phyloP scores from a whole-genome alignment of 2,113 vertebrate species.

The Reinhardtius hippoglossoides region DNA sequence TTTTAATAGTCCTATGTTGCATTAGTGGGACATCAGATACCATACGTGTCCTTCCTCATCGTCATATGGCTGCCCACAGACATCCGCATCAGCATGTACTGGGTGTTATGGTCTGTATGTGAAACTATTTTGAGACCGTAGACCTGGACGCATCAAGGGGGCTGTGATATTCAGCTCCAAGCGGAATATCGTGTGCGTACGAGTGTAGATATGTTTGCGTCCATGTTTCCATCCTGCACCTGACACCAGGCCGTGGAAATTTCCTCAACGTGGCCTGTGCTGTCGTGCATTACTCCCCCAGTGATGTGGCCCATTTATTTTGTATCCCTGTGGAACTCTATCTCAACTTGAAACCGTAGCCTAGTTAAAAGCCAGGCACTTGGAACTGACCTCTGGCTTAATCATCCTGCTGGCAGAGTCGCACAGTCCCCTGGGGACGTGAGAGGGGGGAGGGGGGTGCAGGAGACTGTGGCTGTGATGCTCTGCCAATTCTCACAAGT shows the following conservation, averaged over 20 bases:
- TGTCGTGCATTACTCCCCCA: not conserved
- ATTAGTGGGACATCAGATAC: constrained; percentile 32
- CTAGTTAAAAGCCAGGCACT: constrained; percentile 22
- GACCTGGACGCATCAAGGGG: constrained; percentile 5
- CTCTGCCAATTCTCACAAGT: not conserved
- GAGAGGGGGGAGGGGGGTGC: no score
- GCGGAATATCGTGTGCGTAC: not conserved
- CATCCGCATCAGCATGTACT: constrained; percentile 12
- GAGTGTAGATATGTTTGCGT: not conserved
- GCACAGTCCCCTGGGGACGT: not conserved
- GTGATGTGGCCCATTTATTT: constrained; percentile 53
- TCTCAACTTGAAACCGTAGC: constrained; percentile 44
- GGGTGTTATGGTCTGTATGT: constrained; percentile 17
- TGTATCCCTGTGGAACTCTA: constrained; percentile 18
- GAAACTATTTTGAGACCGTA: not conserved
- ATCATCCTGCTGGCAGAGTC: constrained; percentile 30
- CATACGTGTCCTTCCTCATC: constrained; percentile 13
- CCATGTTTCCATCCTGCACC: not conserved
- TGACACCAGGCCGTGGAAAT: constrained; percentile 26
- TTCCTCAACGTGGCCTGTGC: constrained; percentile 13
- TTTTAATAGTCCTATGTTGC: constrained; percentile 57
- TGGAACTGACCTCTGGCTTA: not conserved
- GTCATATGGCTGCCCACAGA: constrained; percentile 6
- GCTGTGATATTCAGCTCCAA: constrained; percentile 12
- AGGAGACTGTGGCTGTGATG: not conserved